These are phyloP conservation scores for Podilymbus podiceps DNA, from an alignment of 2,113 vertebrate species.

Conservation along the genomic window DNA sequence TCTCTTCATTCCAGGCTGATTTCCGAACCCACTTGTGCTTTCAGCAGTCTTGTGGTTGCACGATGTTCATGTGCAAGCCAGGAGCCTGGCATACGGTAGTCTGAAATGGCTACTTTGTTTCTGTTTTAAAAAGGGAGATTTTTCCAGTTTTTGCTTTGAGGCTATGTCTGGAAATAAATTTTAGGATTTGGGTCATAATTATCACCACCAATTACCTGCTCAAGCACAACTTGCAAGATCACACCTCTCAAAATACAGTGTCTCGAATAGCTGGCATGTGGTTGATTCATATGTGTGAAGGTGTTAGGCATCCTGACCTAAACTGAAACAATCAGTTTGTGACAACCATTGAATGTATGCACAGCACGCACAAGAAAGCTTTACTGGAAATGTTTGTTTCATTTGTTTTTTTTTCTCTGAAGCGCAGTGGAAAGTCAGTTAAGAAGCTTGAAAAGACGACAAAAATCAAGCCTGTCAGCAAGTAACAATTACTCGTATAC, in stretches of 20 bases:
- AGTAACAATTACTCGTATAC: background rate
- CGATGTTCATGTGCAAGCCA: background rate
- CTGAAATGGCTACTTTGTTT: background rate
- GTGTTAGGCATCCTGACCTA: conserved; percentile 42
- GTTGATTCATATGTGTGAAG: conserved; percentile 49
- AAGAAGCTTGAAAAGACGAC: background rate
- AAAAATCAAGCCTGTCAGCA: conserved; percentile 21
- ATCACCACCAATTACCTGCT: background rate
- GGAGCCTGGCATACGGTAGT: background rate
- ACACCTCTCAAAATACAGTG: background rate
- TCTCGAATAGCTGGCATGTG: conserved; percentile 33
- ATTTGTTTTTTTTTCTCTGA: conserved; percentile 4
- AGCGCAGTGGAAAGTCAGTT: conserved; percentile 5
- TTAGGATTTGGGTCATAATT: background rate
- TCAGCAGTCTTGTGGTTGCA: background rate
- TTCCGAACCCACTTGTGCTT: background rate
- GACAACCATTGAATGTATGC: background rate
- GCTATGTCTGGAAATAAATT: background rate
- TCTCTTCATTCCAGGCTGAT: background rate
- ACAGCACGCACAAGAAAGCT: background rate
- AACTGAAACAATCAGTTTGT: conserved; percentile 1
- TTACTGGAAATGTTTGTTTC: conserved; percentile 28
- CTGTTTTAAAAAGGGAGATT: background rate
- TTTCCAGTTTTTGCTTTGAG: background rate
- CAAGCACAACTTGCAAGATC: background rate